Evolutionary conservation across 2,888 invertebrate species (phyloP).

Genomic region (Bimastos eiseni): DNA sequence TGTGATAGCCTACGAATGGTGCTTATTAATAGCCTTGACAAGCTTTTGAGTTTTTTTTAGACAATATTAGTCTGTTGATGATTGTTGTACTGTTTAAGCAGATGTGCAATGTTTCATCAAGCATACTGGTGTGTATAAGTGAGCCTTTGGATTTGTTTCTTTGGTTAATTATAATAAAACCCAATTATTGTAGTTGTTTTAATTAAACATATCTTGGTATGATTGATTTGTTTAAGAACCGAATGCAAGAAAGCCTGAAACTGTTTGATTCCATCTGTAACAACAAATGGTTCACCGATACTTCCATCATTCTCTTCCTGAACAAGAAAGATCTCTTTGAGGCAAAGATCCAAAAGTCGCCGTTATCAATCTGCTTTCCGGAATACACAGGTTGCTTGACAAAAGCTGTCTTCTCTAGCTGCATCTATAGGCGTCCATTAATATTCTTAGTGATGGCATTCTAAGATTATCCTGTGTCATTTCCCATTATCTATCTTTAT

Average conservation of each 20-base stretch:
- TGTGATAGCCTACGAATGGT: no score
- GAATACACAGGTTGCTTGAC: constrained; percentile 80
- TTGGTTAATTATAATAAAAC: not conserved
- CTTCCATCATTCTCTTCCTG: constrained; percentile 84
- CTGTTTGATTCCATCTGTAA: constrained; percentile 90
- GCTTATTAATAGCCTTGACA: no score
- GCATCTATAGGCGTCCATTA: no score
- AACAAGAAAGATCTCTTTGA: constrained; percentile 90
- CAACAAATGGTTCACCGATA: constrained; percentile 89
- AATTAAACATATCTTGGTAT: not conserved
- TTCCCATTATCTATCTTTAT: not conserved
- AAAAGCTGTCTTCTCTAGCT: not conserved
- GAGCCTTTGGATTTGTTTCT: not conserved
- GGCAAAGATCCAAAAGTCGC: constrained; percentile 81
- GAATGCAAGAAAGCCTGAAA: constrained; percentile 89
- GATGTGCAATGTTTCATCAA: no score
- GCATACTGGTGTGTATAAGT: no score
- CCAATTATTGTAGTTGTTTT: not conserved
- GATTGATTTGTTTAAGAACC: constrained; percentile 68
- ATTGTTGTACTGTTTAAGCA: no score
- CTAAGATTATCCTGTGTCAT: not conserved
- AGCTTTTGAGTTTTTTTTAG: no score
- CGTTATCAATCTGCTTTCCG: constrained; percentile 84
- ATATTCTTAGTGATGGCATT: no score
- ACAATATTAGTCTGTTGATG: no score